Conservation (phyloP, 2,797 vertebrate genomes). For the Ctenochaetus hawaiiensis region DNA sequence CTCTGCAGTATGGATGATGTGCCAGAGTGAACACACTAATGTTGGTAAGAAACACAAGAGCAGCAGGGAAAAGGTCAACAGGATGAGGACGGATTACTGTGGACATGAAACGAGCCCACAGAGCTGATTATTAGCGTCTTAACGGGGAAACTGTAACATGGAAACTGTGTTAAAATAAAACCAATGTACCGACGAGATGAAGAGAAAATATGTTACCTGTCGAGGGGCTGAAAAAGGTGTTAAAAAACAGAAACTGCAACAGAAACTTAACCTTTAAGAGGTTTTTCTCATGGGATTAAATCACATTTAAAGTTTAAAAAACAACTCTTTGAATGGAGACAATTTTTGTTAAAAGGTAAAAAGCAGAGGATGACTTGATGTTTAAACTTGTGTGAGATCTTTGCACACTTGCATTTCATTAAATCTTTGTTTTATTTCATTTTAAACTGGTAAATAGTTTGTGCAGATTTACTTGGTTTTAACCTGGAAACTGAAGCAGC, state of each 20-base stretch:
- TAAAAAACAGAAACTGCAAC: too few relatives aligned
- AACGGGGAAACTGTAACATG: too few relatives aligned
- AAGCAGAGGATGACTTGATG: background rate
- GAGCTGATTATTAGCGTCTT: slow-evolving; percentile 4
- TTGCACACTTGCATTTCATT: too few relatives aligned
- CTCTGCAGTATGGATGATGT: slow-evolving; percentile 1
- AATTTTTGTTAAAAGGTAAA: background rate
- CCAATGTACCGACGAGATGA: background rate
- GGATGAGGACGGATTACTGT: background rate
- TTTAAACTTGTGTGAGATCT: background rate
- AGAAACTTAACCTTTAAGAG: background rate
- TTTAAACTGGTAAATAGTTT: background rate
- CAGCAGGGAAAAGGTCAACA: slow-evolving; percentile 18
- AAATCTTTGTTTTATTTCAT: too few relatives aligned
- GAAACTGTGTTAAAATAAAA: background rate
- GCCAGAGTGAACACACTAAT: background rate
- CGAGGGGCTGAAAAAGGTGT: too few relatives aligned
- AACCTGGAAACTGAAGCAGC: too few relatives aligned
- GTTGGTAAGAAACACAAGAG: background rate
- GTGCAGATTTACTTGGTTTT: background rate
- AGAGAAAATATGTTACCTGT: background rate
- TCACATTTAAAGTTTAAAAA: background rate
- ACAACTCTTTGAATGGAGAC: background rate
- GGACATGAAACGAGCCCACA: slow-evolving; percentile 6
- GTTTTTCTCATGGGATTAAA: background rate